Evolutionary conservation across 2,113 vertebrate genomes (phyloP), one percentile per base, ranked within the genome.

Genomic region (Strix aluco): DNA sequence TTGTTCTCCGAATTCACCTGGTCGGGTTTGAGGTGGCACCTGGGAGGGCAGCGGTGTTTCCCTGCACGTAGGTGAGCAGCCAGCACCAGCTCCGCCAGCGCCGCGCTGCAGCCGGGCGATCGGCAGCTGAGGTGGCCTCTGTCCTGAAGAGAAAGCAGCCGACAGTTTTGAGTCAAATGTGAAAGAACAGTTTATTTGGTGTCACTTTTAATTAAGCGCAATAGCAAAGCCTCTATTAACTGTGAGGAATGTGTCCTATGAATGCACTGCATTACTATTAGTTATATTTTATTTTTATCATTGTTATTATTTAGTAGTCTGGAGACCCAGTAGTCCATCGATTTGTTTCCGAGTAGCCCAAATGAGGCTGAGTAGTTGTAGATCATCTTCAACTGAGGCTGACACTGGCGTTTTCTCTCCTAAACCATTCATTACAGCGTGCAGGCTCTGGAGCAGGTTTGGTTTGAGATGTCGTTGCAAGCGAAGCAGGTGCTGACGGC

Each of bases 241-340:
- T 8, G 58, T 69, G 65, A 87, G 84, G 38, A 34, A 52, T 38
- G 52, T 16, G 59, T 40, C 81, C 34, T 46, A 1, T 13, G 61
- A 63, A 71, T 3, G 52, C 19, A 3, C 12, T 0, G 5, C 40
- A 5, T 42, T 92, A 9, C 54, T 62, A 14, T 58, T 66, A 27
- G 55, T 84, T 85, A 4, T 46, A 65, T 79, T 93, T 96, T 91
- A 75, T 79, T 93, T 86, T 96, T 81, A 92, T 63, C 40, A 14
- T 40, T 78, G 86, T 57, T 95, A 52, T 90, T 94, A 92, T 95
- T 96, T 95, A 95, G 89, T 87, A 77, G 94, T 25, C 81, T 96
- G 86, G 86, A 93, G 92, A 63, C 80, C 69, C 63, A 15, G 67
- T 0, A 62, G 79, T 34, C 69, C 86, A 94, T 78, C 17, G 73